Base-by-base conservation (phyloP, 2,797 vertebrate species). In the Alosa sapidissima region DNA sequence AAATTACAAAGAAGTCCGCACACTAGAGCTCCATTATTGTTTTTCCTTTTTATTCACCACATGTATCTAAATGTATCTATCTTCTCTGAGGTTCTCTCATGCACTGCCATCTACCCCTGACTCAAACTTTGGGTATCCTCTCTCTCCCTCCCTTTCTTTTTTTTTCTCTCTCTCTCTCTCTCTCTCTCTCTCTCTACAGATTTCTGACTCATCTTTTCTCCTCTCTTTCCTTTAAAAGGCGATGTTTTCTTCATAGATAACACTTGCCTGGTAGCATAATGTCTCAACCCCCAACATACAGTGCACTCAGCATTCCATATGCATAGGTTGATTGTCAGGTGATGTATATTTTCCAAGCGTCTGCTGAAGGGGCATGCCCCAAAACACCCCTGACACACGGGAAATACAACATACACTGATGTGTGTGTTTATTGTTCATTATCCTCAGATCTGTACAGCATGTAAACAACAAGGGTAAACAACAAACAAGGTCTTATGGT, bases 141-240 rank as follows among this genome's bases (percentile, higher is more conserved):
- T 60, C 55, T 60, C 19, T 60, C 19, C 6, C 55, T 60, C n/a
- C 5, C 19, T 10, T 9, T 28, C 60, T 65, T 7, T 65, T 60
- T 58, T 0, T 58, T 16, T 21, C 55, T 8, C 16, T 19, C 72
- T 45, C 5, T 47, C 72, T 47, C 24, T 13, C 24, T 14, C 62
- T 14, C 62, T 36, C 60, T 28, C 60, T 28, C n/a, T 28, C 11
- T 45, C 13, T 36, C 33, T 16, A 14, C 36, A 75, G 36, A 47
- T 78, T 75, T 47, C 72, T 47, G 72, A 78, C 72, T 47, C 41
- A 78, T 19, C 33, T 33, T 36, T 78, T 78, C 9, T 78, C 68
- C 28, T 4, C 60, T 24, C 33, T 41, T 75, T 75, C 14, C 68
- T 75, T 75, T 75, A 75, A 75, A 68, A 75, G 68, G 68, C 68